Evolutionary conservation across 1,140 invertebrate genomes (phyloP).

Genomic region (Anoplolepis gracilipes): DNA sequence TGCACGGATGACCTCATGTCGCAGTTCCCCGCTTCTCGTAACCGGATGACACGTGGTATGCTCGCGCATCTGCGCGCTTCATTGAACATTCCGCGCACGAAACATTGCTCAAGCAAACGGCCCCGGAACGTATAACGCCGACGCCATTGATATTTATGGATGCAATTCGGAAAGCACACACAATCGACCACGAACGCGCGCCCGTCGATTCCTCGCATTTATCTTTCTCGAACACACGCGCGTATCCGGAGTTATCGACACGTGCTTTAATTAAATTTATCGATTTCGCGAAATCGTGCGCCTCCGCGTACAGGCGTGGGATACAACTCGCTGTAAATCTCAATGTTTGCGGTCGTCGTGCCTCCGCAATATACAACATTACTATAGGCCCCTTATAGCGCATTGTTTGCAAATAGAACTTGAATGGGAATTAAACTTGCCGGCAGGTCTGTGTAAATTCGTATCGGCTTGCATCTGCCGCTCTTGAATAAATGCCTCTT

Average conservation of each 20-base stretch:
- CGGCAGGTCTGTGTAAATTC: slow-evolving; percentile 46
- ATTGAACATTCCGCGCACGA: slow-evolving; percentile 78
- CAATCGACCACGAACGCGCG: slow-evolving; percentile 19
- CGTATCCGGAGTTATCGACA: slow-evolving; percentile 42
- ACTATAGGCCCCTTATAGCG: slow-evolving; percentile 28
- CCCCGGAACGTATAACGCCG: slow-evolving; percentile 52
- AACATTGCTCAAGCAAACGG: slow-evolving; percentile 67
- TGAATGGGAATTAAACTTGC: slow-evolving; percentile 49
- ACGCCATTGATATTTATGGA: slow-evolving; percentile 70
- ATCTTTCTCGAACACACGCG: slow-evolving; percentile 18
- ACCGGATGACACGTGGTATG: slow-evolving; percentile 71
- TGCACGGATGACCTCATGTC: slow-evolving; percentile 75
- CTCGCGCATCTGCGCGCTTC: slow-evolving; percentile 74
- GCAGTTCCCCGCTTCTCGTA: slow-evolving; percentile 67
- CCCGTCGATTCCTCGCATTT: slow-evolving; percentile 40
- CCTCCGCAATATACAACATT: slow-evolving; percentile 15
- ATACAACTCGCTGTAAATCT: slow-evolving; percentile 54
- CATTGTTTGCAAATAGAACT: slow-evolving; percentile 60
- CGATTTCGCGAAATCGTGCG: slow-evolving; percentile 16
- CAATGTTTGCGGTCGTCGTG: slow-evolving; percentile 26
- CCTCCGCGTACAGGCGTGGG: slow-evolving; percentile 23
- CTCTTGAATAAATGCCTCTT: slow-evolving; percentile 34
- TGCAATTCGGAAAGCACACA: slow-evolving; percentile 52
- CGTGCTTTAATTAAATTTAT: slow-evolving; percentile 73
- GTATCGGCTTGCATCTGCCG: slow-evolving; percentile 42